Base-by-base conservation (phyloP, 2,113 vertebrate species). In the Neopipo cinnamomea region DNA sequence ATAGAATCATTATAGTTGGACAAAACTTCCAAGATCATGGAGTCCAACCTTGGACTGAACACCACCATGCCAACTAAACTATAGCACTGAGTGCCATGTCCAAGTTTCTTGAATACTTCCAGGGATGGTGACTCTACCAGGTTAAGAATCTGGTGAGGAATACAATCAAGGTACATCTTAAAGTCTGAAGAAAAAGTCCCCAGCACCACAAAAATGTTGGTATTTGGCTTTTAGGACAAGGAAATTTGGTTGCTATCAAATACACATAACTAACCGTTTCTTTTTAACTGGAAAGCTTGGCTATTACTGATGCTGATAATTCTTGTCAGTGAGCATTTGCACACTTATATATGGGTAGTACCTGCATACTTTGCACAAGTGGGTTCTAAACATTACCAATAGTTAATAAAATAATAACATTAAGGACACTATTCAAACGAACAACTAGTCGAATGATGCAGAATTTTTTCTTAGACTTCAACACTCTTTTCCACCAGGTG, bases 401-500 rank as follows among this genome's bases (percentile, higher is more conserved):
- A 52, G 28, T 44, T 41, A 61, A 78, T 31, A 46, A 83, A 91
- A 63, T 12, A 70, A 15, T 21, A 66, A 59, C 2, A 17, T 50
- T 88, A 44, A 73, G 79, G 20, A 37, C 19, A 4, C 30, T 28
- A 22, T 25, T 58, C 37, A 55, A 73, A 74, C 0, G 0, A 67
- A 39, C 58, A 52, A 8, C 22, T 81, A 3, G 1, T 35, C 35
- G 42, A 25, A 55, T 1, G 13, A 30, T 3, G 11, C 14, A 61
- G 35, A 95, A 88, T 2, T 56, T 39, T 67, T 94, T 56, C 31
- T 55, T 74, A 27, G 53, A 22, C 53, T 79, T 70, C 65, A 67
- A 81, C 41, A 23, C 28, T 74, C 6, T 18, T 79, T 94, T 91
- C 97, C 98, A 98, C 97, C 92, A 75, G 97, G 91, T 97, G 98